phyloP scores from a whole-genome alignment of 2,113 vertebrate species.

The Oncorhynchus mykiss region DNA sequence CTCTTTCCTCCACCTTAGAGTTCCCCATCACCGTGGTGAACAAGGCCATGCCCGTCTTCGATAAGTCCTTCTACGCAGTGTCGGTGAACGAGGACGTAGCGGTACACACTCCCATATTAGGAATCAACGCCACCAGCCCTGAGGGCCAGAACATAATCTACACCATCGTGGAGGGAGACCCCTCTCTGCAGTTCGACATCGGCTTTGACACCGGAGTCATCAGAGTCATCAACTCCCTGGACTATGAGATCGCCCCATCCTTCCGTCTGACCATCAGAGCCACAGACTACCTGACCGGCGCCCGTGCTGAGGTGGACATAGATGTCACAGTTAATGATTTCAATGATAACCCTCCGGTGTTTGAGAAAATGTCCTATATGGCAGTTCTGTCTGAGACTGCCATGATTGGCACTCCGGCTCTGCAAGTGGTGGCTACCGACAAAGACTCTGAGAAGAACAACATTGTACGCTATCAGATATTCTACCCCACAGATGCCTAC shows the following conservation, averaged over 20 bases:
- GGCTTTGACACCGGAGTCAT: constrained; percentile 96
- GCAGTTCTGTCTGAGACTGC: constrained; percentile 89
- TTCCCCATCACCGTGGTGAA: constrained; percentile 96
- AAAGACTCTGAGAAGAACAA: constrained; percentile 90
- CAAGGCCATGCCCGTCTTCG: constrained; percentile 97
- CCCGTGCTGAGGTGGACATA: constrained; percentile 90
- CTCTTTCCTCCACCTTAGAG: constrained; percentile 81
- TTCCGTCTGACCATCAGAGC: constrained; percentile 89
- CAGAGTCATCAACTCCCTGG: constrained; percentile 85
- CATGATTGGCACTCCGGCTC: constrained; percentile 92
- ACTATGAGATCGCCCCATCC: constrained; percentile 82
- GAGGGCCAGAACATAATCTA: constrained; percentile 96
- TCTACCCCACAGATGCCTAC: constrained; percentile 77
- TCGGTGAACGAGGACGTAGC: constrained; percentile 87
- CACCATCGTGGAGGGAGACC: constrained; percentile 91
- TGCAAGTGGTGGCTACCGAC: constrained; percentile 89
- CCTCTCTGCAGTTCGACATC: constrained; percentile 87
- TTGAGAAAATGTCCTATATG: constrained; percentile 81
- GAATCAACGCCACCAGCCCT: constrained; percentile 93
- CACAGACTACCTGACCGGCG: constrained; percentile 91
- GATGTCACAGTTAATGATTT: constrained; percentile 87
- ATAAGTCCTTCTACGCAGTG: constrained; percentile 90
- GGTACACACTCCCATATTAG: constrained; percentile 86
- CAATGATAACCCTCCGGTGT: constrained; percentile 91
- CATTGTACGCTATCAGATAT: constrained; percentile 89